A percentile compares a stretch with the other conserved stretches of the same genome.
These are phyloP conservation scores for Anguilla obscura DNA, from an alignment of 2,797 vertebrate genomes.

Conservation along the genomic window DNA sequence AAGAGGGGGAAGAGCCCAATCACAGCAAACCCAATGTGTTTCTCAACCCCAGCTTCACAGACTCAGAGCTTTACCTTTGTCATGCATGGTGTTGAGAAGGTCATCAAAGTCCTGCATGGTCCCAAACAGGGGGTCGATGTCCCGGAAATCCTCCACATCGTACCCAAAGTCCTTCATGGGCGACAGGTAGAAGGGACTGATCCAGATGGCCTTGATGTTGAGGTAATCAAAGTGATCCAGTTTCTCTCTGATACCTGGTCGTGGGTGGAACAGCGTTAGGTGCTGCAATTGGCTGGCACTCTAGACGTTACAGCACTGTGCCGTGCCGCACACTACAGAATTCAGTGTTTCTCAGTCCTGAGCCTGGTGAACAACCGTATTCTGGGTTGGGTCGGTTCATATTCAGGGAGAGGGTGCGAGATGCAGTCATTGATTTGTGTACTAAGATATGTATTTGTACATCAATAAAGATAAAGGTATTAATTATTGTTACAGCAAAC, in stretches of 20 bases:
- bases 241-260: constrained; percentile 84
- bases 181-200: constrained; percentile 90
- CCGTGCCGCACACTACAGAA: not conserved
- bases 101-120: constrained; percentile 91
- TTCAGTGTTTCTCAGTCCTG: not conserved
- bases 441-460: not conserved
- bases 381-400: not conserved
- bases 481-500: not conserved
- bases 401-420: not conserved
- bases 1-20: not conserved
- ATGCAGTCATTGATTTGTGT: not conserved
- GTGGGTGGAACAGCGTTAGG: not conserved
- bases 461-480: not conserved
- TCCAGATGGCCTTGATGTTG: constrained; percentile 88
- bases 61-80: constrained; percentile 72
- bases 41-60: not conserved
- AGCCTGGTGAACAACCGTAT: not conserved
- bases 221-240: constrained; percentile 83
- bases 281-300: not conserved
- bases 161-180: constrained; percentile 86
- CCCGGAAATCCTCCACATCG: constrained; percentile 87
- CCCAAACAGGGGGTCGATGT: constrained; percentile 88
- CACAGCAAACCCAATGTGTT: not conserved
- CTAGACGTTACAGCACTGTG: not conserved
- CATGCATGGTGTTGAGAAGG: constrained; percentile 83